Base-by-base conservation (phyloP, 2,888 invertebrate species). In the Brachyptera risi region DNA sequence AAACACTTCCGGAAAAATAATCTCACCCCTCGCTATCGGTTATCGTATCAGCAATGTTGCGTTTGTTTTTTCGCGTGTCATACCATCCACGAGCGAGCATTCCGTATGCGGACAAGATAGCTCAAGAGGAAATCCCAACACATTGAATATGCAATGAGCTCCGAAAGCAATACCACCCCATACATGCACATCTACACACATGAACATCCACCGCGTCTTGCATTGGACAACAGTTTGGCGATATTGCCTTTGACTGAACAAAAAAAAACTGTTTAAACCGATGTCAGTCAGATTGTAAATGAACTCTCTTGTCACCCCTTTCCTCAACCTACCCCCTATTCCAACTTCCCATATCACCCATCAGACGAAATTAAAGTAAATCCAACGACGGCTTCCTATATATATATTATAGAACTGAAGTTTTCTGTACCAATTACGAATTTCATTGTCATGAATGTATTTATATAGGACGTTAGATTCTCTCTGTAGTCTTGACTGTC, bases 311-410 rank as follows among this genome's bases (percentile, higher is more conserved):
- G 54, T 54, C 54, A 54, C 72, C 72, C 70, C 71, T n/a, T n/a
- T 72, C 73, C 72, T 68, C 71, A n/a, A n/a, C 72, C 69, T 69
- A 67, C 68, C 71, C 67, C 70, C 69, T n/a, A n/a, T n/a, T n/a
- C n/a, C n/a, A n/a, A n/a, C n/a, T n/a, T n/a, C 70, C 69, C 71
- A 67, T n/a, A n/a, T 59, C 59, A 59, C 50, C 59, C 59, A 51
- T 59, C 59, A 50, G 26, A 49, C 50, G 59, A 59, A 49, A 59
- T 59, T 59, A 59, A 42, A 44, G 44, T 57, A 44, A 44, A 42
- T 57, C 57, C 47, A n/a, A 37, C 15, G 44, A 21, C 57, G 17
- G 27, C 23, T 31, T 11, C 11, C 31, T 31, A 31, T 31, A 31
- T 11, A 31, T 11, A n/a, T n/a, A n/a, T 51, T 51, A 26, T 51